Conservation (phyloP, 2,113 vertebrate species). For the Sorex fumeus region DNA sequence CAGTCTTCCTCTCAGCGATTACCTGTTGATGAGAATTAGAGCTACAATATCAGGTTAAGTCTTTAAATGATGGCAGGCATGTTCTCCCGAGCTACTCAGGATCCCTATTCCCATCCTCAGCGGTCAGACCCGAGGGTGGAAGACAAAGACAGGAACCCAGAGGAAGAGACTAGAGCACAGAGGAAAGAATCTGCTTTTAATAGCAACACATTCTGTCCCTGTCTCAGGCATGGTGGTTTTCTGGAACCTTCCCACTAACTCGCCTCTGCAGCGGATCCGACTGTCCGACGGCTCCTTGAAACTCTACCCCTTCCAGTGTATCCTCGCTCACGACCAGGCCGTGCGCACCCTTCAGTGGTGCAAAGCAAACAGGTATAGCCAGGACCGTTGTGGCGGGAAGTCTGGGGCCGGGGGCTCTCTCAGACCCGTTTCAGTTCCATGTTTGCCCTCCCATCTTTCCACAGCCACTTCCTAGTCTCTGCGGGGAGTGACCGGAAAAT, state of each 20-base stretch:
- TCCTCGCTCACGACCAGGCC: conserved; percentile 93
- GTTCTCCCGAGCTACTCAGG: neutral
- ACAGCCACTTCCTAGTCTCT: conserved; percentile 94
- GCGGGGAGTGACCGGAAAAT: conserved; percentile 95
- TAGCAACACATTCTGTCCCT: neutral
- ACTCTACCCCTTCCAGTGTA: conserved; percentile 93
- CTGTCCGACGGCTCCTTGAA: conserved; percentile 88
- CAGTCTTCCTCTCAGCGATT: neutral
- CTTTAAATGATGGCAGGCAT: neutral
- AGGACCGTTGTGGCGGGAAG: too few species aligned
- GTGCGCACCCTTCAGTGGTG: conserved; percentile 95
- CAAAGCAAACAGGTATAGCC: conserved; percentile 89
- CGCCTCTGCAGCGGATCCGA: conserved; percentile 91
- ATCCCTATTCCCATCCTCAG: neutral
- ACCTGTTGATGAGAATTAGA: neutral
- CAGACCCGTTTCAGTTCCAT: conserved; percentile 57
- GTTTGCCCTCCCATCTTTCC: conserved; percentile 52
- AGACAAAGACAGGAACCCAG: neutral
- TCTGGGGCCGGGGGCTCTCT: neutral
- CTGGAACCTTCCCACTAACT: conserved; percentile 94
- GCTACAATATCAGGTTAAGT: conserved; percentile 11
- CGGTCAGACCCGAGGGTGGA: conserved; percentile 13
- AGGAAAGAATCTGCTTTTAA: neutral
- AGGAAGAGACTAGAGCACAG: conserved; percentile 34
- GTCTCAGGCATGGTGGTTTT: conserved; percentile 93